phyloP scores from a whole-genome alignment of 2,797 vertebrate species.

The Pogoniulus pusillus region DNA sequence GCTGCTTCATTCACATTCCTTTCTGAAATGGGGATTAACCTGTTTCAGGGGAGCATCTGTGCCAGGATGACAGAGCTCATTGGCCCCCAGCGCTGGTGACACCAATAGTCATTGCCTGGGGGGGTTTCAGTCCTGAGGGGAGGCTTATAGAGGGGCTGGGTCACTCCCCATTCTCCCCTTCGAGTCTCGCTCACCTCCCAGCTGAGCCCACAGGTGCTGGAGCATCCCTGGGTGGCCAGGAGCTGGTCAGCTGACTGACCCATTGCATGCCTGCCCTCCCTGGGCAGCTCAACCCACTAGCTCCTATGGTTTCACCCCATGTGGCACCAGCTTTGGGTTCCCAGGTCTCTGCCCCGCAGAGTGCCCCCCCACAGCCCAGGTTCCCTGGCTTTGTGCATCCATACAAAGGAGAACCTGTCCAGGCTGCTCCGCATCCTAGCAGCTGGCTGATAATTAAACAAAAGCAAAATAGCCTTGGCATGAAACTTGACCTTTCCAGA shows the following conservation, averaged over 20 bases:
- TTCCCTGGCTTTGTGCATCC: slow-evolving; percentile 31
- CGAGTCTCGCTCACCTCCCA: accelerated
- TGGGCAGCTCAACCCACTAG: accelerated
- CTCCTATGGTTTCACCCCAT: accelerated
- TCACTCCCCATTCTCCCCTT: accelerated
- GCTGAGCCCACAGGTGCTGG: background rate
- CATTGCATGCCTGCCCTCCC: accelerated
- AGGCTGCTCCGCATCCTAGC: background rate
- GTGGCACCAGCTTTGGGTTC: background rate
- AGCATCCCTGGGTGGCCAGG: accelerated
- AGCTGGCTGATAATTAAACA: slow-evolving; percentile 68
- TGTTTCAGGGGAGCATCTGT: background rate
- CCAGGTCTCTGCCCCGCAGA: background rate
- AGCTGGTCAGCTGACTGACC: accelerated
- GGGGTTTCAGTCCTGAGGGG: accelerated
- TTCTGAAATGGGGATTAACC: background rate
- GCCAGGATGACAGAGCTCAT: background rate
- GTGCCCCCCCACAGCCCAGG: background rate
- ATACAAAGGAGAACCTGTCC: slow-evolving; percentile 53
- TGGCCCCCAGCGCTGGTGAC: accelerated
- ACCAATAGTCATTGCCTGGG: background rate
- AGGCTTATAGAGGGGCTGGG: accelerated
- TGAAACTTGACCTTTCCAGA: slow-evolving; percentile 57
- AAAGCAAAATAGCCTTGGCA: slow-evolving; percentile 48
- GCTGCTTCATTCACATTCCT: background rate